Conservation (phyloP, 2,113 vertebrate species). For the Cervus canadensis region DNA sequence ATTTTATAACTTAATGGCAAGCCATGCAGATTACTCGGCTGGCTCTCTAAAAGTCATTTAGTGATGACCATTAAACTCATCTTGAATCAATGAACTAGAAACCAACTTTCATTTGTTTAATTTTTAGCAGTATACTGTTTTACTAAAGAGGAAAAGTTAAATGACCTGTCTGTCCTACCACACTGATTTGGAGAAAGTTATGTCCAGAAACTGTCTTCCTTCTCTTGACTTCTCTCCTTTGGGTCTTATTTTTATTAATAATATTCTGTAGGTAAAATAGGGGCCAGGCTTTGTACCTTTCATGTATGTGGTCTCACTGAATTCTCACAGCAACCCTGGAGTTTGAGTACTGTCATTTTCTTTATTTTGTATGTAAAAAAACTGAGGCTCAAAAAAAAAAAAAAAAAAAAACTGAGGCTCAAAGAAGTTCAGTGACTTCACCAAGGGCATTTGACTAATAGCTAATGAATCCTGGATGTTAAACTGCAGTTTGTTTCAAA, state of each 20-base stretch:
- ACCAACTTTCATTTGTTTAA: conserved; percentile 40
- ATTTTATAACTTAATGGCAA: conserved; percentile 34
- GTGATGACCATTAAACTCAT: conserved; percentile 40
- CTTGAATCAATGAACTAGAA: conserved; percentile 58
- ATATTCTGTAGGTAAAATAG: neutral
- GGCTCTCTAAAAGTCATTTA: conserved; percentile 43
- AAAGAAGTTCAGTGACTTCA: neutral
- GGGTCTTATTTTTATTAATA: neutral
- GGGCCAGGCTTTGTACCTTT: neutral
- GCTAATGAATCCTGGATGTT: neutral
- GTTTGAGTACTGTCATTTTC: neutral
- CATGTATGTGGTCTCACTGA: neutral
- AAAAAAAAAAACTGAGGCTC: neutral
- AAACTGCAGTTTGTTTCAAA: neutral
- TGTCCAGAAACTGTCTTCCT: neutral
- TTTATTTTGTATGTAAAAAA: neutral
- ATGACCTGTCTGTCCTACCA: neutral
- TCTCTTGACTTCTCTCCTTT: neutral
- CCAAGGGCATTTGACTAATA: neutral
- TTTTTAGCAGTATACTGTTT: conserved; percentile 50
- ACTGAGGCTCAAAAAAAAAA: neutral
- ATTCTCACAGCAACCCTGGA: neutral
- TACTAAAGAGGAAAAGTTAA: conserved; percentile 47
- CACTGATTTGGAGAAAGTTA: neutral
- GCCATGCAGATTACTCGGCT: neutral